Evolutionary conservation across 2,888 invertebrate genomes (phyloP), one percentile per base, ranked within the genome.

Genomic region (Clostera curtula): DNA sequence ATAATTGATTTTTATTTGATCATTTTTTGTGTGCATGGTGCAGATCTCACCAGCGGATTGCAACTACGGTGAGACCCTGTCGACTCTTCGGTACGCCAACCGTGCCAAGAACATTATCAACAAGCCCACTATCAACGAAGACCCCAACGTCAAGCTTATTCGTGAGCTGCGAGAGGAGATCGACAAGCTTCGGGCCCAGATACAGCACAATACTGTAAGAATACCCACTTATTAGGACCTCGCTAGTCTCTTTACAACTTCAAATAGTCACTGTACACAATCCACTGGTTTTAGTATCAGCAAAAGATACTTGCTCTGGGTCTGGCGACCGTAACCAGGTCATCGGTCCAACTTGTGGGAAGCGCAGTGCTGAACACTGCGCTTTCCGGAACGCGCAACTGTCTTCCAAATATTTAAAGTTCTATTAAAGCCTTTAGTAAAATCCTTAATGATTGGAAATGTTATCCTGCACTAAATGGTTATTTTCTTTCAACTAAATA

Each of bases 71-170:
- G 95, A 95, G 70, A 95, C 95, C 0, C 71, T 95, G 15, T 93
- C 93, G 28, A 95, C 95, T 0, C 75, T 95, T 25, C 87, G 94
- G 5, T 95, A 95, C 75, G 95, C 95, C 2, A 94, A 95, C 75
- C 85, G 95, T 37, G 95, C 95, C 12, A 95, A 95, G 79, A 94
- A 94, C 64, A 95, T 95, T 44, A 93, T 95, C 64, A 95, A 95
- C 71, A 94, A 94, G 61, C 94, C 95, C 0, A 94, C 93, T 17
- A 92, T 95, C 56, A 95, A 95, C 69, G 95, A 95, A 69, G 95
- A 95, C 74, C 88, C 93, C 10, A 95, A 95, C 73, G 95, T 94
- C 25, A 93, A 93, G 70, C 86, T 95, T 21, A 95, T 95, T 56
- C 83, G 93, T 19, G 95, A 95, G 54, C 86, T 95, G 14, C 79